phyloP scores from a whole-genome alignment of 2,888 invertebrate genomes.

The Latrodectus hesperus region DNA sequence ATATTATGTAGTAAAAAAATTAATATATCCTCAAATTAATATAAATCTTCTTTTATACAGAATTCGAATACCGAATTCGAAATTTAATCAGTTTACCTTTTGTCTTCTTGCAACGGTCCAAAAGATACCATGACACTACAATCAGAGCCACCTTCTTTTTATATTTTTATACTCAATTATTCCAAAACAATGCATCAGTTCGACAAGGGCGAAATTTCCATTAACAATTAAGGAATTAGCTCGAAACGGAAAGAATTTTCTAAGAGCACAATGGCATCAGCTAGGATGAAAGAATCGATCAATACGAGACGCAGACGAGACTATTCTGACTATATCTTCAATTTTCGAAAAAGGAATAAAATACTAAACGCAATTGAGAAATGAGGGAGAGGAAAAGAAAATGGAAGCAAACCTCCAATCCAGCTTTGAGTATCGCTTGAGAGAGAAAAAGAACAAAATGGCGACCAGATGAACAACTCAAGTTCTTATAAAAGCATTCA shows the following conservation, averaged over 20 bases:
- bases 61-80: no score
- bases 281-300: slow-evolving; percentile 43
- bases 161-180: background rate
- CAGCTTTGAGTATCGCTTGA: no score
- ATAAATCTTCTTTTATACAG: no score
- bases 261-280: background rate
- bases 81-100: no score
- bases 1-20: no score
- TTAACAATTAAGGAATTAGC: slow-evolving; percentile 3
- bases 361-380: background rate
- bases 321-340: slow-evolving; percentile 37
- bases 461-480: background rate
- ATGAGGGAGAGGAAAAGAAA: slow-evolving; percentile 8
- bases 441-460: background rate
- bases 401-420: no score
- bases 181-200: background rate
- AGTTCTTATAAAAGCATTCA: background rate
- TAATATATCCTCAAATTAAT: no score
- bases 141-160: background rate
- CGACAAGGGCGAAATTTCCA: background rate
- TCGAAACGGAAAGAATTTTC: background rate
- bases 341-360: slow-evolving; percentile 30
- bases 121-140: background rate
- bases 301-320: slow-evolving; percentile 58
- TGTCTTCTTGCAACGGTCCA: no score